Evolutionary conservation across 2,888 invertebrate species (phyloP).

Genomic region (Drosophila meridionalis): DNA sequence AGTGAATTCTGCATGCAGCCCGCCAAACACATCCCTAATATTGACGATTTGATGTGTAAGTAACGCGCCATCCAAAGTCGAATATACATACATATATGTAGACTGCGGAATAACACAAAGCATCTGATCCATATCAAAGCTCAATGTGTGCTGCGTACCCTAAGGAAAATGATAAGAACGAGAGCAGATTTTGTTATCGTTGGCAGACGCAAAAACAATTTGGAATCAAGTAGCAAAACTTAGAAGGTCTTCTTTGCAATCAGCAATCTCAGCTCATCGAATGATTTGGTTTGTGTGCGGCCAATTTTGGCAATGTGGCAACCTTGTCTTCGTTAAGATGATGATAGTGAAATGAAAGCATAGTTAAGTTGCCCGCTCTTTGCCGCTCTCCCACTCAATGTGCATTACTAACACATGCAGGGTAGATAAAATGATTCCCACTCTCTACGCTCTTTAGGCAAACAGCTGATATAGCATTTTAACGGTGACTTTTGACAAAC

Average conservation of each 20-base stretch:
- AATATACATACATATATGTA: conserved; percentile 11
- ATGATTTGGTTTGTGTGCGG: conserved; percentile 7
- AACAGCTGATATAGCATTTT: conserved; percentile 29
- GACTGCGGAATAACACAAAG: conserved; percentile 1
- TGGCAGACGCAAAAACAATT: conserved; percentile 16
- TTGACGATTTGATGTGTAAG: conserved; percentile 77
- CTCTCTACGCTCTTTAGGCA: conserved; percentile 1
- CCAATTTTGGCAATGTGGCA: conserved; percentile 39
- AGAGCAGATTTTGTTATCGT: conserved; percentile 23
- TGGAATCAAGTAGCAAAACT: background rate
- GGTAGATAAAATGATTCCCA: conserved; percentile 6
- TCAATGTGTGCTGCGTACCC: conserved; percentile 28
- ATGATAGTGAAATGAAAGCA: conserved; percentile 39
- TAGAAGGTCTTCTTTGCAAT: background rate
- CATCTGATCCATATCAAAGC: conserved; percentile 47
- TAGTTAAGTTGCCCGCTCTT: conserved; percentile 3
- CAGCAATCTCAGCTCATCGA: conserved; percentile 10
- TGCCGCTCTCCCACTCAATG: background rate
- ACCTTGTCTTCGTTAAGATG: conserved; percentile 27
- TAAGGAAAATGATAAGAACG: conserved; percentile 39
- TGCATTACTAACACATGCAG: background rate
- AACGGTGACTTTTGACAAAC: conserved; percentile 6
- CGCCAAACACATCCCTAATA: conserved; percentile 40
- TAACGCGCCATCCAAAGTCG: conserved; percentile 51
- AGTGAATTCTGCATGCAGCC: conserved; percentile 29